These are phyloP conservation scores for Hydropotes inermis DNA, from an alignment of 2,113 vertebrate species.

Conservation along the genomic window DNA sequence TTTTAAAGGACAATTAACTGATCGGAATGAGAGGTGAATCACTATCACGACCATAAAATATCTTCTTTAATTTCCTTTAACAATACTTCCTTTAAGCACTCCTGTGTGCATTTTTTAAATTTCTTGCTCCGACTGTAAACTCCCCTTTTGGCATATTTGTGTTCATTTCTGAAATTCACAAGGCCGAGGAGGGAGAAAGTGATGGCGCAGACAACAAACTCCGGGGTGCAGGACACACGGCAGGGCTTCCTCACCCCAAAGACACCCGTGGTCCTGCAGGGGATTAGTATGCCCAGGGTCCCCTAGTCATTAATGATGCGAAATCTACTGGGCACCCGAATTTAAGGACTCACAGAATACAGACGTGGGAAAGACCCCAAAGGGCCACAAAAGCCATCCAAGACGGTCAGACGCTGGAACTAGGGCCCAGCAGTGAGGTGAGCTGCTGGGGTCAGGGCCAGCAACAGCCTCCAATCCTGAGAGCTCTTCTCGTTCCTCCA, in stretches of 20 bases:
- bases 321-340: background rate
- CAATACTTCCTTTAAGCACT: background rate
- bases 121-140: background rate
- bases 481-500: background rate
- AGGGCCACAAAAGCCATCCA: background rate
- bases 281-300: background rate
- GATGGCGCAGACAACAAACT: background rate
- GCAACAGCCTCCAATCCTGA: background rate
- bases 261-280: background rate
- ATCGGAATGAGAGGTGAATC: background rate
- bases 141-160: background rate
- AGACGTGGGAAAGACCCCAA: background rate
- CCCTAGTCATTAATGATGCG: background rate
- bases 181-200: background rate
- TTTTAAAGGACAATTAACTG: background rate
- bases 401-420: background rate
- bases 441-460: background rate
- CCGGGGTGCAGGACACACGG: accelerated
- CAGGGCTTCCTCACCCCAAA: accelerated
- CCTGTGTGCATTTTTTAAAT: background rate
- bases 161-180: background rate
- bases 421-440: background rate
- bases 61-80: background rate
- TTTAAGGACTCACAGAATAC: background rate
- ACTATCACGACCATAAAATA: background rate